A percentile compares a stretch with the other conserved stretches of the same genome.
phyloP scores from a whole-genome alignment of 2,888 invertebrate species.

The Automeris io region DNA sequence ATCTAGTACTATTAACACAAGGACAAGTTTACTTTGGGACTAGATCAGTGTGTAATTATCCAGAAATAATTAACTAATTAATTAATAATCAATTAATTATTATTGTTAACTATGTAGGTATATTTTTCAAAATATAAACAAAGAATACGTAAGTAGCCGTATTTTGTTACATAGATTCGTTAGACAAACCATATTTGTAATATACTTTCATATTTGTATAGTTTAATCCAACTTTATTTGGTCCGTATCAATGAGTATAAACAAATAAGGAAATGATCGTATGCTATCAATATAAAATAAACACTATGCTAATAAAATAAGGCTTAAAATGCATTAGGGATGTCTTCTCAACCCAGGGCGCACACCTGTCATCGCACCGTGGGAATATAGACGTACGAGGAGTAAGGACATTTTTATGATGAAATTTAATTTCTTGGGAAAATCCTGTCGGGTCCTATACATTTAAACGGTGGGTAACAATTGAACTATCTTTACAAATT shows the following conservation, averaged over 20 bases:
- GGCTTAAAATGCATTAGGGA: slow-evolving; percentile 5
- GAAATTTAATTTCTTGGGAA: slow-evolving; percentile 24
- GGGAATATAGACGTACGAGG: slow-evolving; percentile 29
- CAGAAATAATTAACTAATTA: no score
- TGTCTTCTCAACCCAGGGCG: background rate
- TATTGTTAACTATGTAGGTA: no score
- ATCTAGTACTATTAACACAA: no score
- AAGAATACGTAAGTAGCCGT: no score
- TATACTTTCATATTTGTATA: background rate
- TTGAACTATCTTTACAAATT: no score
- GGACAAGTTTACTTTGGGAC: no score
- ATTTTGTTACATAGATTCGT: no score
- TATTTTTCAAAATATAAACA: no score
- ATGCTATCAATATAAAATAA: background rate
- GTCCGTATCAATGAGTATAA: background rate
- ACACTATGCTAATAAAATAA: background rate
- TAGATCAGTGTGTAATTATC: no score
- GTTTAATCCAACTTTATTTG: background rate
- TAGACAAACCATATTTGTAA: no score
- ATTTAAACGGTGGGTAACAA: no score
- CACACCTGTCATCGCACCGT: slow-evolving; percentile 49
- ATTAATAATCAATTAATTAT: no score
- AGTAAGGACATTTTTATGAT: slow-evolving; percentile 22
- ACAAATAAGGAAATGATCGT: background rate
- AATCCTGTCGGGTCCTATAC: background rate